Evolutionary conservation across 2,888 invertebrate genomes (phyloP).

Genomic region (Hypolimnas misippus): DNA sequence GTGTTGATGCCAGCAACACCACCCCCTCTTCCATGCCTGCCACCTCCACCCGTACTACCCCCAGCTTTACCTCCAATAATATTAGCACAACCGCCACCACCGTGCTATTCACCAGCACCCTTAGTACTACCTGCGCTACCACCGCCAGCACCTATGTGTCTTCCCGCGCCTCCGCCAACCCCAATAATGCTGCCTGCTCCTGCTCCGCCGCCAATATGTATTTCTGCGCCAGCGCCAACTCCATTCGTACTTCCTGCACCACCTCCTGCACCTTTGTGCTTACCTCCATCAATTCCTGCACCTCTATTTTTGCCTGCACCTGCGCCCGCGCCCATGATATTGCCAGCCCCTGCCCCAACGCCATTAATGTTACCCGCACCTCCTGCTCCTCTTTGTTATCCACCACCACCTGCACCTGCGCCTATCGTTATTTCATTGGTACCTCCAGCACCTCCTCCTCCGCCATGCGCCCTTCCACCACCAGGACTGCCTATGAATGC

Average conservation of each 20-base stretch:
- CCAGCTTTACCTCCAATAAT: constrained; percentile 49
- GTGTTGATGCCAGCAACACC: constrained; percentile 65
- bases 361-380: constrained; percentile 47
- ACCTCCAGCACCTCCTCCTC: constrained; percentile 18
- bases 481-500: constrained; percentile 69
- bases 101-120: constrained; percentile 52
- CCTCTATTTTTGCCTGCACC: constrained; percentile 47
- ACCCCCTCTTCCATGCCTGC: constrained; percentile 50
- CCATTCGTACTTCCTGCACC: constrained; percentile 39
- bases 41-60: constrained; percentile 45
- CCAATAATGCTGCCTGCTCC: constrained; percentile 40
- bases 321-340: constrained; percentile 55
- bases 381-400: constrained; percentile 43
- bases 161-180: constrained; percentile 39
- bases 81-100: constrained; percentile 51
- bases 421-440: constrained; percentile 18
- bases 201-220: constrained; percentile 40
- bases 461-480: constrained; percentile 37
- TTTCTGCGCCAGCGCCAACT: constrained; percentile 39
- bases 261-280: constrained; percentile 32
- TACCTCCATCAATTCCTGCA: constrained; percentile 45
- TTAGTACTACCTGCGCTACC: constrained; percentile 36
- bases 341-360: constrained; percentile 59
- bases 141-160: constrained; percentile 49
- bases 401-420: constrained; percentile 46